Conservation (phyloP, 1,140 invertebrate genomes). For the Trinorchestia longiramus region DNA sequence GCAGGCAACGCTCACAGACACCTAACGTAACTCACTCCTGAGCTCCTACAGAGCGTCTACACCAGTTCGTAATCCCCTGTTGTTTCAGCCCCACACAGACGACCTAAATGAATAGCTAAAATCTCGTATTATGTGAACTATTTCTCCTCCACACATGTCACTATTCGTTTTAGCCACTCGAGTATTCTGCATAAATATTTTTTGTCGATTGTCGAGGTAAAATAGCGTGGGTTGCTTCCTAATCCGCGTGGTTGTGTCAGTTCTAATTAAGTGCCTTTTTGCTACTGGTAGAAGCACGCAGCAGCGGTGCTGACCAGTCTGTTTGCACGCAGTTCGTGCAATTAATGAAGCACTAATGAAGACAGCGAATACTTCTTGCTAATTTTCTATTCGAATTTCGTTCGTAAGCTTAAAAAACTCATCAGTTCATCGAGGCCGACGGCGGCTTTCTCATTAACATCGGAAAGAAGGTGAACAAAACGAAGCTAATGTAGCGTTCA, state of each 20-base stretch:
- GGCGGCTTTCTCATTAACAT: neutral
- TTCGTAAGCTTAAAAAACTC: neutral
- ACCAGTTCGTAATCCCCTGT: too few relatives aligned
- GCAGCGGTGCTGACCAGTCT: neutral
- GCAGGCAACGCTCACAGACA: too few relatives aligned
- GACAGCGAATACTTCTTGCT: neutral
- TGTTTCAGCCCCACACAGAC: too few relatives aligned
- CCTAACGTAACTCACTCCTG: too few relatives aligned
- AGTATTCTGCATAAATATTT: neutral
- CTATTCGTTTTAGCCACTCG: neutral
- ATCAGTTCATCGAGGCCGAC: neutral
- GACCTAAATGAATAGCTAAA: too few relatives aligned
- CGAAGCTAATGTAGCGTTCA: neutral
- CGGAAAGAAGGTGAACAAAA: neutral
- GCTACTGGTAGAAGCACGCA: neutral
- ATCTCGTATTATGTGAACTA: too few relatives aligned
- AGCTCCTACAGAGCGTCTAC: too few relatives aligned
- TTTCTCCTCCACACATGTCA: neutral
- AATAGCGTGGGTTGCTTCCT: neutral
- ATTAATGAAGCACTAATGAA: neutral
- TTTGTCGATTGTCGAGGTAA: neutral
- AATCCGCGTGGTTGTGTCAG: neutral
- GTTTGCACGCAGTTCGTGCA: neutral
- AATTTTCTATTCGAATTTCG: neutral
- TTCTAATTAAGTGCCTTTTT: neutral